Conservation (phyloP, 2,888 invertebrate species). For the Sarcophaga rosellei region DNA sequence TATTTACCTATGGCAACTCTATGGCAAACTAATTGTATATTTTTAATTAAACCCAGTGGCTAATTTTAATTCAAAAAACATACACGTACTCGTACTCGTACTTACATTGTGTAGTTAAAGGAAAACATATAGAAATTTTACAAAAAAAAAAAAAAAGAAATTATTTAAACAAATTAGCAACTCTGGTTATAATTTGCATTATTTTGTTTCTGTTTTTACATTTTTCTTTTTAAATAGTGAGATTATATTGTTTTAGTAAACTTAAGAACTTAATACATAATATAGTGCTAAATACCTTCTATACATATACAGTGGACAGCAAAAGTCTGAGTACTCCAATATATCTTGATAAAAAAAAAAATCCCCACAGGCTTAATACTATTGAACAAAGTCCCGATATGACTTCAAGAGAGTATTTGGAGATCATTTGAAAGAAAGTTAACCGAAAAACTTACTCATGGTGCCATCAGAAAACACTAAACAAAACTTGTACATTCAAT, state of each 20-base stretch:
- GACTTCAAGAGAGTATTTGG: too few species aligned
- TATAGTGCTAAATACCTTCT: not conserved
- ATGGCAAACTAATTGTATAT: slow-evolving; percentile 45
- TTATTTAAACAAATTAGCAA: slow-evolving; percentile 29
- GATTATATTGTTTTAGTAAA: slow-evolving; percentile 62
- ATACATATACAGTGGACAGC: too few species aligned
- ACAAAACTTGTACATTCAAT: too few species aligned
- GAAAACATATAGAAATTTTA: slow-evolving; percentile 10
- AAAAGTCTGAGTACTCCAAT: too few species aligned
- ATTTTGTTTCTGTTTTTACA: too few species aligned
- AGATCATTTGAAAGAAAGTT: too few species aligned
- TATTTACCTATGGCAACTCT: slow-evolving; percentile 75
- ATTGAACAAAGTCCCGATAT: too few species aligned
- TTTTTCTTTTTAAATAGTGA: slow-evolving; percentile 53
- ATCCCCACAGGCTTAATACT: too few species aligned
- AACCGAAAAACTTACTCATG: too few species aligned
- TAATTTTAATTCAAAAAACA: slow-evolving; percentile 14
- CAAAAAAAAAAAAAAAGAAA: not conserved
- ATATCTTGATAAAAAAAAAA: too few species aligned
- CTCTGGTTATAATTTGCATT: slow-evolving; percentile 61
- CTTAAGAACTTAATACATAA: slow-evolving; percentile 48
- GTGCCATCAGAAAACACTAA: too few species aligned
- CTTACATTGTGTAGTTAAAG: not conserved
- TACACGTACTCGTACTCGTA: not conserved
- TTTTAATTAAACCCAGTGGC: slow-evolving; percentile 56